Evolutionary conservation across 2,888 invertebrate species (phyloP), one percentile per base, ranked within the genome.

Genomic region (Syritta pipiens): DNA sequence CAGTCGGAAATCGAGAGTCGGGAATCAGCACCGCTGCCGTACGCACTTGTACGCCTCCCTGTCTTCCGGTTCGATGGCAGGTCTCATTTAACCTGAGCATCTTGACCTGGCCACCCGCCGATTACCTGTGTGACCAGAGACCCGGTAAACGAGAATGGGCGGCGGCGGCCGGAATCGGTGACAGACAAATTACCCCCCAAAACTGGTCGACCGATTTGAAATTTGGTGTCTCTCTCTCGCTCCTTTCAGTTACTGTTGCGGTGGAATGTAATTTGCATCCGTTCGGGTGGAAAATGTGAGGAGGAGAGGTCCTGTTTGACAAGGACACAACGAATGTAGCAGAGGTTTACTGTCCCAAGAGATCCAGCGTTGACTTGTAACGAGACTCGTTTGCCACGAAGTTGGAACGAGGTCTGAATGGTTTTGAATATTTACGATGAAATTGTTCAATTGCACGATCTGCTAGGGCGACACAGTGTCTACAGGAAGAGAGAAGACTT

Each of bases 51-150:
- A n/a, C n/a, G n/a, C n/a, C n/a, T n/a, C n/a, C n/a, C n/a, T n/a
- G n/a, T n/a, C n/a, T 10, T 24, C 24, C 20, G 30, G 37, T 35
- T 26, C 9, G 51, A 65, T 67, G 65, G 60, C 77, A 67, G n/a
- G n/a, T 60, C 20, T 20, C 22, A 35, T 60, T 77, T 67, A 72
- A 67, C 60, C 65, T 48, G 44, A 72, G 67, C 72, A 67, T 67
- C 77, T 67, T 77, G 72, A 77, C 77, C 72, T 71, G 35, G 37
- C 30, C 28, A 40, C 37, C 26, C 59, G n/a, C n/a, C n/a, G n/a
- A n/a, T n/a, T n/a, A n/a, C n/a, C n/a, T n/a, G n/a, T n/a, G n/a
- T n/a, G n/a, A n/a, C n/a, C n/a, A n/a, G n/a, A n/a, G n/a, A n/a
- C n/a, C n/a, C n/a, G n/a, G n/a, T n/a, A n/a, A n/a, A n/a, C n/a